Percentiles rank a stretch among this genome's conserved stretches.
phyloP scores from a whole-genome alignment of 2,113 vertebrate species.

The Columba janthina region DNA sequence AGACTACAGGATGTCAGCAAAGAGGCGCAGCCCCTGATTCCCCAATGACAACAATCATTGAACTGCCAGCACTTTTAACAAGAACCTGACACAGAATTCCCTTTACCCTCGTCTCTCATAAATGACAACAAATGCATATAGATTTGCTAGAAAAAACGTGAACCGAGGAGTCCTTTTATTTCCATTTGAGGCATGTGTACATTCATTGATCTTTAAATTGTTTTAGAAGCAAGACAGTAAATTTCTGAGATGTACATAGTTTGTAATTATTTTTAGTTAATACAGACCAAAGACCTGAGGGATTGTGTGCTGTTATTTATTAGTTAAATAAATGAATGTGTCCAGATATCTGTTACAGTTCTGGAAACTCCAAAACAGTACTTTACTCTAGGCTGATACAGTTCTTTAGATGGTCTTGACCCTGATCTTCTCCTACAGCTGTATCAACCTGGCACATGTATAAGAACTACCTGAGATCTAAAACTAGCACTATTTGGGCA shows the following conservation, averaged over 20 bases:
- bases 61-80: not conserved
- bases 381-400: not conserved
- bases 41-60: not conserved
- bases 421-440: too few relatives aligned
- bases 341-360: not conserved
- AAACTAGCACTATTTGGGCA: not conserved
- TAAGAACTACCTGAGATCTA: not conserved
- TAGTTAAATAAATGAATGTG: not conserved
- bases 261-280: not conserved
- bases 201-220: not conserved
- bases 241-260: not conserved
- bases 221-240: not conserved
- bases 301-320: not conserved
- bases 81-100: not conserved
- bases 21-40: not conserved
- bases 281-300: not conserved
- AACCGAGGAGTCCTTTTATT: not conserved
- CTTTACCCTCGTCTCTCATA: not conserved
- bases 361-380: not conserved
- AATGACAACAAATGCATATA: not conserved
- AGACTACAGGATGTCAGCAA: not conserved
- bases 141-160: not conserved
- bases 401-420: too few relatives aligned
- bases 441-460: rapidly evolving
- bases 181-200: not conserved